phyloP scores from a whole-genome alignment of 2,113 vertebrate species.

The Halcyon malimbica region DNA sequence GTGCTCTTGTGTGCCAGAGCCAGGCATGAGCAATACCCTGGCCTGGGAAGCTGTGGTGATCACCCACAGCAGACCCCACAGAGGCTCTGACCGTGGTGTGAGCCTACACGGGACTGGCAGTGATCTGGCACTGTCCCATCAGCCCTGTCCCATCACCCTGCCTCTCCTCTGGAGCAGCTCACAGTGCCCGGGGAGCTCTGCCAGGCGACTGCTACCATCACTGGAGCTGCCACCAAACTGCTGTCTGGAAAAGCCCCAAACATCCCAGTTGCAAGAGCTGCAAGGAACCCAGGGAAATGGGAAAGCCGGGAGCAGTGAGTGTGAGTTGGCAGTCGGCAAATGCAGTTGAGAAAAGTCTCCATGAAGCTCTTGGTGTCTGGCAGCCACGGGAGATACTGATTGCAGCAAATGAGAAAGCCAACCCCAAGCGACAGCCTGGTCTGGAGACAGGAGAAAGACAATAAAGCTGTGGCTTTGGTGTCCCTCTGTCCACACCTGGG shows the following conservation, averaged over 20 bases:
- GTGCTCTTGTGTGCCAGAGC: neutral
- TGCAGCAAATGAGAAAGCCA: neutral
- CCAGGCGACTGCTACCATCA: fast-evolving
- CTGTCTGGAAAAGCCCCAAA: neutral
- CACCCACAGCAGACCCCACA: fast-evolving
- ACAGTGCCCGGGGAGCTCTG: neutral
- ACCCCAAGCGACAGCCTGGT: neutral
- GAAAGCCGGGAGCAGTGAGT: neutral
- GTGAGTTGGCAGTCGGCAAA: neutral
- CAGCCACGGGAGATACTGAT: neutral
- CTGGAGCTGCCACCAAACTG: neutral
- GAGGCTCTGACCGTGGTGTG: fast-evolving
- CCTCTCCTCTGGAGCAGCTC: neutral
- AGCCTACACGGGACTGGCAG: neutral
- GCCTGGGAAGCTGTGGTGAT: neutral
- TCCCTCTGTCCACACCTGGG: neutral
- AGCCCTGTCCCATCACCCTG: neutral
- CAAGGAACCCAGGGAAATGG: neutral
- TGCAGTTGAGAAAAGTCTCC: neutral
- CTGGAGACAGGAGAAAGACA: neutral
- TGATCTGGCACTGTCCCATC: neutral
- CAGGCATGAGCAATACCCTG: fast-evolving
- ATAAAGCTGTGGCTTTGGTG: neutral
- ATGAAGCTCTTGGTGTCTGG: neutral
- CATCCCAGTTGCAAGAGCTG: fast-evolving